These are phyloP conservation scores for Mus minutoides DNA, from an alignment of 2,797 vertebrate genomes.

Conservation along the genomic window DNA sequence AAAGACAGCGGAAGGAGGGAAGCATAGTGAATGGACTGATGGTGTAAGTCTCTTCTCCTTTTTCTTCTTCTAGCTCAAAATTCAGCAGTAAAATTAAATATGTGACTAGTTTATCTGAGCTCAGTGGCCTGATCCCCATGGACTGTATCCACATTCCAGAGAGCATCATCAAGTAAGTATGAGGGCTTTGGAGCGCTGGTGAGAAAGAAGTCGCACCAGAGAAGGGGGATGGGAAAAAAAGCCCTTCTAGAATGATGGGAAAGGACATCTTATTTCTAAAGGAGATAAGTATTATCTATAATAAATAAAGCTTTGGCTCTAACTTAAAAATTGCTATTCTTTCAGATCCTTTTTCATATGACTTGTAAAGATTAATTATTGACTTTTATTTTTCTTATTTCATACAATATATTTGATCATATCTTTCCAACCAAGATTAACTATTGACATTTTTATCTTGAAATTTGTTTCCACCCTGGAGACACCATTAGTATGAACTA, in stretches of 20 bases:
- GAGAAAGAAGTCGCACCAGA: not conserved
- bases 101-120: constrained; percentile 92
- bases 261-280: constrained; percentile 47
- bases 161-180: constrained; percentile 94
- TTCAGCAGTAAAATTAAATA: constrained; percentile 98
- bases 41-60: not conserved
- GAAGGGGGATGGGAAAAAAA: not conserved
- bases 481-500: not conserved
- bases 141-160: constrained; percentile 95
- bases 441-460: not conserved
- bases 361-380: not conserved
- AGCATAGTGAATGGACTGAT: not conserved
- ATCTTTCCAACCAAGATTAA: not conserved
- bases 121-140: constrained; percentile 94
- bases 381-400: not conserved
- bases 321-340: not conserved
- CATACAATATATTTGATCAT: not conserved
- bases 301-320: not conserved
- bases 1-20: not conserved
- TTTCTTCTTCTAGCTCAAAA: constrained; percentile 91
- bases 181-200: not conserved
- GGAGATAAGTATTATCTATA: constrained; percentile 30
- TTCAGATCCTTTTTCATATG: constrained; percentile 9
- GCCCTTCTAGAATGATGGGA: not conserved
- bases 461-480: constrained; percentile 20